Evolutionary conservation across 2,797 vertebrate species (phyloP).

Genomic region (Cynodonichthys magdalenae): DNA sequence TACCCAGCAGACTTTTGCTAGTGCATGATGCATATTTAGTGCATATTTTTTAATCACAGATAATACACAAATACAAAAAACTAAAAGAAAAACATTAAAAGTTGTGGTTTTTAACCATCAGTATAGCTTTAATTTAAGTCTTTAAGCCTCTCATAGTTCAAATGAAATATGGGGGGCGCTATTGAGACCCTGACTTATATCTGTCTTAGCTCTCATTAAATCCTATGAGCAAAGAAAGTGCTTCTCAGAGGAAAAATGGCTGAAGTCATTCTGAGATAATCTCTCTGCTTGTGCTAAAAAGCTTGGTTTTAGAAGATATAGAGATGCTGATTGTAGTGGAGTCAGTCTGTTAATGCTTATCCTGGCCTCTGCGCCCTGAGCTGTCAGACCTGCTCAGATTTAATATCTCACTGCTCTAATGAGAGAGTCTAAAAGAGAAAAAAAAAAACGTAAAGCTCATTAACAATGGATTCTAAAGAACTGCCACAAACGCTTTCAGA

Average conservation of each 20-base stretch:
- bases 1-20: no score
- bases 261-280: conserved; percentile 39
- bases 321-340: conserved; percentile 54
- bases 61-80: neutral
- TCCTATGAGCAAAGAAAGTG: conserved; percentile 49
- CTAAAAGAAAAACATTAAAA: neutral
- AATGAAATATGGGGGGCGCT: conserved; percentile 17
- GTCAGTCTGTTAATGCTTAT: conserved; percentile 46
- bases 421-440: neutral
- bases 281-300: conserved; percentile 41
- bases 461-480: conserved; percentile 8
- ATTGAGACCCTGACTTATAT: conserved; percentile 30
- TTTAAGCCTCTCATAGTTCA: conserved; percentile 14
- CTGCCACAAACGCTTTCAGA: neutral
- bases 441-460: neutral
- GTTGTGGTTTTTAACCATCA: neutral
- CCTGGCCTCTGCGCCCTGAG: conserved; percentile 28
- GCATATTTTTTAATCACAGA: no score
- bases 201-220: conserved; percentile 45
- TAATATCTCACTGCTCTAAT: conserved; percentile 18
- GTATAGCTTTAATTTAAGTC: conserved; percentile 4
- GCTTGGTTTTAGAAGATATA: conserved; percentile 44
- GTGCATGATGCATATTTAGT: no score
- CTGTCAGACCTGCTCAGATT: conserved; percentile 17
- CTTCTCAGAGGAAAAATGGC: conserved; percentile 33